Conservation (phyloP, 2,888 invertebrate genomes). For the Eulithis testata region DNA sequence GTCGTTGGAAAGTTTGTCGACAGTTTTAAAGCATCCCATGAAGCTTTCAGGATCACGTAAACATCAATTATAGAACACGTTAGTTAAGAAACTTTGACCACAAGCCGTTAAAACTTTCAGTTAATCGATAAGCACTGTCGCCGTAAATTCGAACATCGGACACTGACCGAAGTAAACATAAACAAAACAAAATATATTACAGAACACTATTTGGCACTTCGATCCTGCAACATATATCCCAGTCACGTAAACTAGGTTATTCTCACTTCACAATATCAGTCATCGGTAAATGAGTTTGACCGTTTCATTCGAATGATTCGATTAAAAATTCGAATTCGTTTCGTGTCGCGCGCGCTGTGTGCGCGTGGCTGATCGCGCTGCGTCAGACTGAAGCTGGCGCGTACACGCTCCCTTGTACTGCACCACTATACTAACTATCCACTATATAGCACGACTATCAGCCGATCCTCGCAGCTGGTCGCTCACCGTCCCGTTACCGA, state of each 20-base stretch:
- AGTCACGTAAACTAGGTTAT: constrained; percentile 49
- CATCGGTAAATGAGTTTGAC: constrained; percentile 56
- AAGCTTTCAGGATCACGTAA: background rate
- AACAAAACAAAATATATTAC: constrained; percentile 39
- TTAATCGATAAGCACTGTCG: constrained; percentile 48
- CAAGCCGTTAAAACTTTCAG: constrained; percentile 46
- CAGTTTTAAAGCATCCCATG: constrained; percentile 11
- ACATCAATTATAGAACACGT: background rate
- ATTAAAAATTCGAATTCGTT: constrained; percentile 52
- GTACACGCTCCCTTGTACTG: constrained; percentile 32
- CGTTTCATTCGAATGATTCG: constrained; percentile 65
- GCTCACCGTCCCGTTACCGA: constrained; percentile 62
- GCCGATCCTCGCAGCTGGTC: constrained; percentile 67
- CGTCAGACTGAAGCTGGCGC: constrained; percentile 58
- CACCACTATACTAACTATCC: constrained; percentile 34
- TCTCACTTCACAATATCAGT: constrained; percentile 54
- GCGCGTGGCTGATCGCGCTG: constrained; percentile 76
- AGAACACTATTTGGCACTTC: constrained; percentile 38
- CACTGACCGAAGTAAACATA: constrained; percentile 61
- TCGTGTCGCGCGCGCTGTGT: constrained; percentile 57
- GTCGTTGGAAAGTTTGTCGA: constrained; percentile 12
- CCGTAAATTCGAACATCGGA: constrained; percentile 50
- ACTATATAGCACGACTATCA: constrained; percentile 34
- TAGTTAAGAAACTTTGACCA: constrained; percentile 21
- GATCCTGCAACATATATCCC: constrained; percentile 36